phyloP scores from a whole-genome alignment of 2,888 invertebrate genomes.

The Thera britannica region DNA sequence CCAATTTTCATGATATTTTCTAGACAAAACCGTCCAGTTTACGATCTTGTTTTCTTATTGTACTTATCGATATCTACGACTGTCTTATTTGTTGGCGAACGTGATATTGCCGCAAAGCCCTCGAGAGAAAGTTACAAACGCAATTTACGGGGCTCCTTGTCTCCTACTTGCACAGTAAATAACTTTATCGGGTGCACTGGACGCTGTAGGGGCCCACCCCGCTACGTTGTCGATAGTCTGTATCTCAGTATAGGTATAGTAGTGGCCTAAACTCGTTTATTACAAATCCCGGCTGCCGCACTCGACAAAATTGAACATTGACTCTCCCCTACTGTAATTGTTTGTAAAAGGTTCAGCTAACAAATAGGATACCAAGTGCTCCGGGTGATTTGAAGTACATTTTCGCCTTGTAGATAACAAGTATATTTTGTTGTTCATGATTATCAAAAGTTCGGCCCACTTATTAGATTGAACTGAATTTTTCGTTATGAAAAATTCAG shows the following conservation, averaged over 20 bases:
- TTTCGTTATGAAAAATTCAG: no score
- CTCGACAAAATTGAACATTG: slow-evolving; percentile 18
- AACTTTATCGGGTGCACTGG: slow-evolving; percentile 67
- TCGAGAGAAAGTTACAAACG: slow-evolving; percentile 68
- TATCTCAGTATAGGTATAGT: slow-evolving; percentile 15
- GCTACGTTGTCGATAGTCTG: slow-evolving; percentile 14
- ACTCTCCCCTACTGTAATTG: slow-evolving; percentile 6
- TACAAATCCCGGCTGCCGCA: slow-evolving; percentile 20
- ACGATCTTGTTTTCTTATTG: slow-evolving; percentile 12
- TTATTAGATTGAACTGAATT: no score
- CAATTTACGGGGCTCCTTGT: slow-evolving; percentile 62
- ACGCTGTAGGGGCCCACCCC: slow-evolving; percentile 45
- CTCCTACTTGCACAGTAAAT: slow-evolving; percentile 69
- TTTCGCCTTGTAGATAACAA: neutral
- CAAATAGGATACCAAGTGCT: neutral
- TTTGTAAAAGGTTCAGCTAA: slow-evolving; percentile 8
- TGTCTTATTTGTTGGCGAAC: slow-evolving; percentile 46
- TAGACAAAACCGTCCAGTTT: slow-evolving; percentile 7
- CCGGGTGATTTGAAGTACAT: neutral
- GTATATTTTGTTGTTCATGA: no score
- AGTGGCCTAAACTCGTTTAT: slow-evolving; percentile 23
- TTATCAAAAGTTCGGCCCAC: no score
- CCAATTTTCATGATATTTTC: neutral
- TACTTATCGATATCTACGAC: slow-evolving; percentile 35
- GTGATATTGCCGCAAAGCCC: slow-evolving; percentile 61